phyloP scores from a whole-genome alignment of 1,140 invertebrate genomes.

The Tenebrio molitor region DNA sequence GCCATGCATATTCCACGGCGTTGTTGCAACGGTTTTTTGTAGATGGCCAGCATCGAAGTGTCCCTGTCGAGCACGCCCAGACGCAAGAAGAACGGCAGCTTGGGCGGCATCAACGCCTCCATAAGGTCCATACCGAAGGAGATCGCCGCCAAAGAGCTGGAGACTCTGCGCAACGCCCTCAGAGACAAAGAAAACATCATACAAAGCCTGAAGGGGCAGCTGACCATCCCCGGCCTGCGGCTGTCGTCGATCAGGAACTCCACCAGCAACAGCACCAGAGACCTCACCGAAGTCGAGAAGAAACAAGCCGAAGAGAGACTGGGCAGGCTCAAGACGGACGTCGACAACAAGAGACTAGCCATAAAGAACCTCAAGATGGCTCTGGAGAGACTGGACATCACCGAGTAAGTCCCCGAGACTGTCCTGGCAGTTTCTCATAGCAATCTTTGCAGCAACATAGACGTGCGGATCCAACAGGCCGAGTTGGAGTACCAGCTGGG shows the following conservation, averaged over 20 bases:
- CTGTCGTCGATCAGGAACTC: slow-evolving; percentile 54
- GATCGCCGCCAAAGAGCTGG: slow-evolving; percentile 70
- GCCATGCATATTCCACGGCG: slow-evolving; percentile 9
- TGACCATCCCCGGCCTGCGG: slow-evolving; percentile 64
- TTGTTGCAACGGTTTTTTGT: slow-evolving; percentile 53
- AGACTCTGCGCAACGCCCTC: slow-evolving; percentile 78
- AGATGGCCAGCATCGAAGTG: slow-evolving; percentile 91
- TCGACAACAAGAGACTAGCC: slow-evolving; percentile 78
- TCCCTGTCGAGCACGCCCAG: slow-evolving; percentile 79
- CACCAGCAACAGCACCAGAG: slow-evolving; percentile 54
- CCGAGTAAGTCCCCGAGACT: slow-evolving; percentile 73
- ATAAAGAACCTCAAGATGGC: slow-evolving; percentile 83
- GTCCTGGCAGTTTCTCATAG: neutral
- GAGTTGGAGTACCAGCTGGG: slow-evolving; percentile 91
- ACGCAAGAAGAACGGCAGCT: slow-evolving; percentile 73
- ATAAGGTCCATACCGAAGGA: slow-evolving; percentile 70
- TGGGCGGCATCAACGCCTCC: slow-evolving; percentile 61
- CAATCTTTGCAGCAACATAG: slow-evolving; percentile 82
- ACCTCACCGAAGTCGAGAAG: slow-evolving; percentile 71
- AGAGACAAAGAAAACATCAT: slow-evolving; percentile 87
- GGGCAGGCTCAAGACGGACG: slow-evolving; percentile 75
- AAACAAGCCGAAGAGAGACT: slow-evolving; percentile 79
- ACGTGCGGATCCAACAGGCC: slow-evolving; percentile 90
- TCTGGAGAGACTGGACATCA: slow-evolving; percentile 82
- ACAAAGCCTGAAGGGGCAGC: slow-evolving; percentile 73